Evolutionary conservation across 2,888 invertebrate genomes (phyloP), one percentile per base, ranked within the genome.

Genomic region (Synanthedon vespiformis): DNA sequence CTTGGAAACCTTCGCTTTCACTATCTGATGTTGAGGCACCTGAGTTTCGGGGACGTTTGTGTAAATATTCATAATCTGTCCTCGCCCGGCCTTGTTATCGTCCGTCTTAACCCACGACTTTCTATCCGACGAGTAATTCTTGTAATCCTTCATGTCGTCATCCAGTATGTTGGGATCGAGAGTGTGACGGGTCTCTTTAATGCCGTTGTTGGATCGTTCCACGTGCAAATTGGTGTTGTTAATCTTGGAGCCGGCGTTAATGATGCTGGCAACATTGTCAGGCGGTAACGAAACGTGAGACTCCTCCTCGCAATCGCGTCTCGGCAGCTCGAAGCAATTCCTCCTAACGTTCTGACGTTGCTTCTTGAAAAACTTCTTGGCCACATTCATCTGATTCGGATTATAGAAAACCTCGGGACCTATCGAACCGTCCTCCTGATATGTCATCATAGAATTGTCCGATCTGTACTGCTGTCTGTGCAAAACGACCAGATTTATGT

Each of bases 301-400:
- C 60, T 89, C 88, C 47, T 82, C 83, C 50, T 90, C 90, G 22
- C 85, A 89, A 54, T 90, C 90, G 12, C 90, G 78, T 55, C 90
- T 82, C 0, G 92, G 89, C 13, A 92, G 79, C 52, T 92, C 92
- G 18, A 94, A 82, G 65, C 94, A 94, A 63, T 92, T 93, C 54
- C 92, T 90, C 65, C 92, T 93, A 74, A 91, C 89, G 59, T 93
- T 87, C 49, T 94, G 89, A 54, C 93, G 89, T 69, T 95, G 95
- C 62, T 94, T 95, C 63, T 94, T 94, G 78, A 97, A 97, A 74
- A 97, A 97, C 69, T 95, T 95, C 58, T 95, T 91, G 0, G 97
- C 97, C 0, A 96, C 95, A 41, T 95, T 96, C 76, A 95, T 97
- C 78, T 97, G 97, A 74, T 95, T 94, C 0, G 96, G 95, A 77